Base-by-base conservation (phyloP, 2,888 invertebrate genomes). In the Sphaerophoria taeniata region DNA sequence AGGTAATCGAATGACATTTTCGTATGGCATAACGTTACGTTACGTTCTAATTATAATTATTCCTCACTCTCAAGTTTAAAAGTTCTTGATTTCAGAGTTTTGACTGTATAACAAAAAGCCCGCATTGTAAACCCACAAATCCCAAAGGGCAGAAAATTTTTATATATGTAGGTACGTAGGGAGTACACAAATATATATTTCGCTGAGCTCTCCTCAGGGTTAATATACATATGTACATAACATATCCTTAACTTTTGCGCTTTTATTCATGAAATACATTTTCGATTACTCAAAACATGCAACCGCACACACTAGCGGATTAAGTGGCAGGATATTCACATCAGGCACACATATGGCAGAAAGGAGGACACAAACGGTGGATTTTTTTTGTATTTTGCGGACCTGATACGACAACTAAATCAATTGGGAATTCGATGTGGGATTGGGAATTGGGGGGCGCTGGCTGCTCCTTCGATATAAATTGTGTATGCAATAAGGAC, bases 221-320 rank as follows among this genome's bases (percentile, higher is more conserved):
- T 75, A 71, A 79, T 53, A 70, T 65, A 75, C 9, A 11, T 43
- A 43, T 12, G 11, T 12, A 43, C 63, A 75, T 43, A 75, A 74
- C 58, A 76, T 60, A 76, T 75, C 75, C 63, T 80, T 75, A 80
- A 74, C 74, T 71, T 78, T 58, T 71, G 75, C 75, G 49, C 75
- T 45, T 75, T 51, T 75, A 72, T 84, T 72, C 75, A 76, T 63
- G 78, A 31, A 61, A 79, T 65, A 79, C 67, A 51, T 65, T 79
- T 24, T 49, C 71, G 71, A 79, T 84, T 75, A 61, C 74, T 67
- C 74, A 47, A 60, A 75, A 72, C 79, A 84, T 71, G 79, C 74
- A 74, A 79, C 58, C 70, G 16, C 39, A 56, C 60, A 61, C 47
- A 56, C 43, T 43, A 43, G 53, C 24, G 24, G 24, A 9, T 67